A percentile compares a stretch with the other conserved stretches of the same genome.
Evolutionary conservation across 92 coral and sea anemone genomes (phyloP).

Genomic region (Epizoanthus illoricatus): DNA sequence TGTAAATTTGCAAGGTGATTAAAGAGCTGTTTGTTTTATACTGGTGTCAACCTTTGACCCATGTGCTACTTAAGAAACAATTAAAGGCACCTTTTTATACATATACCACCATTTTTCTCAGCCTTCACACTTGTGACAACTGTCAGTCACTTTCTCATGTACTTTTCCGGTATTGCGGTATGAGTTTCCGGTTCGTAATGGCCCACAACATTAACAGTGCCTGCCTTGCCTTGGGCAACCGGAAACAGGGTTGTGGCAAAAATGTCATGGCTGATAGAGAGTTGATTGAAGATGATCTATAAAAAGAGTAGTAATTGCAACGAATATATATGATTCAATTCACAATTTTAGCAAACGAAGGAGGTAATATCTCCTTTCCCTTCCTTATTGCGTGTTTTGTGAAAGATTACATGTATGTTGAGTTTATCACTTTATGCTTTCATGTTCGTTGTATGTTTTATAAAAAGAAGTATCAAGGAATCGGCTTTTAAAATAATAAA

Average conservation of each 20-base stretch:
- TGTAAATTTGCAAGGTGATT: not conserved
- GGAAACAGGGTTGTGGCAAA: constrained; percentile 33
- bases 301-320: constrained; percentile 15
- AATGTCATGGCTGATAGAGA: constrained; percentile 21
- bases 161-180: constrained; percentile 30
- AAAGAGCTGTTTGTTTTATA: not conserved
- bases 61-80: constrained; percentile 19
- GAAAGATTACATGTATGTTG: no score
- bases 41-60: constrained; percentile 26
- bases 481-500: no score
- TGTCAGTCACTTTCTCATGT: constrained; percentile 32
- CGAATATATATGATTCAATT: not conserved
- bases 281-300: constrained; percentile 15
- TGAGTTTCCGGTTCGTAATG: constrained; percentile 40
- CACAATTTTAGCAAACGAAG: not conserved
- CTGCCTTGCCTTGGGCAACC: constrained; percentile 14
- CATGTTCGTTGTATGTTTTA: no score
- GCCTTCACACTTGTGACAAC: constrained; percentile 35
- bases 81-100: constrained; percentile 29
- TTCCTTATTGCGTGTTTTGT: no score
- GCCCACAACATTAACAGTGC: constrained; percentile 26
- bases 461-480: no score
- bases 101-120: constrained; percentile 15
- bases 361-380: not conserved
- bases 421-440: no score